Evolutionary conservation across 2,797 vertebrate species (phyloP).

Genomic region (Ctenochaetus hawaiiensis): DNA sequence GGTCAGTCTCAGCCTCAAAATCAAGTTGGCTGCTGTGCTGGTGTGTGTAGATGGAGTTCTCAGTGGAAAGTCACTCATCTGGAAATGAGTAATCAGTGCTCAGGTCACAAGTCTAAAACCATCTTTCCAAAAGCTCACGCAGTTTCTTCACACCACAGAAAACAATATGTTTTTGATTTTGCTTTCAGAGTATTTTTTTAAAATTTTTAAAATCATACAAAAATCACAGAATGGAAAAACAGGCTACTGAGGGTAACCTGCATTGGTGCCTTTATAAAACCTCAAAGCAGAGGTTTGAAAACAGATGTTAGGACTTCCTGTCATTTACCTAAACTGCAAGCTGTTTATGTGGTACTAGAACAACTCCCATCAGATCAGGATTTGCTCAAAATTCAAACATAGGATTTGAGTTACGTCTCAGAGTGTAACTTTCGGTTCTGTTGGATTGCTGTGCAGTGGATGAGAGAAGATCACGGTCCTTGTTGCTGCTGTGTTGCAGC

Average conservation of each 20-base stretch:
- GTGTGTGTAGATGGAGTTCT: neutral
- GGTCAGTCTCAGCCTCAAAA: neutral
- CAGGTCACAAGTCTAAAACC: neutral
- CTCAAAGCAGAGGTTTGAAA: conserved; percentile 5
- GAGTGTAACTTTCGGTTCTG: neutral
- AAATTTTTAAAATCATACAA: neutral
- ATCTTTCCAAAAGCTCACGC: neutral
- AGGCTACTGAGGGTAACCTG: neutral
- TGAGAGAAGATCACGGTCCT: conserved; percentile 18
- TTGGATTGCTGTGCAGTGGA: neutral
- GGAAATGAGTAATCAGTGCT: neutral
- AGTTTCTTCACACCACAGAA: neutral
- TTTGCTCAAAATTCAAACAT: neutral
- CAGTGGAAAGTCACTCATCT: neutral
- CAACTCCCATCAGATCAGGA: neutral
- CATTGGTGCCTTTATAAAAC: conserved; percentile 27
- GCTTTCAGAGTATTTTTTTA: neutral
- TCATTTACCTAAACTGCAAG: too few species aligned
- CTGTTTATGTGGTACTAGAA: neutral
- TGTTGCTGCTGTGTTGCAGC: conserved; percentile 44
- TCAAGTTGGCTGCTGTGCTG: neutral
- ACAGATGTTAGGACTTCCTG: neutral
- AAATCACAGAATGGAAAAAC: neutral
- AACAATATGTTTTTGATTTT: too few species aligned
- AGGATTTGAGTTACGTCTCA: neutral